Conservation (phyloP, 2,888 invertebrate genomes). For the Strigamia transsilvanica region DNA sequence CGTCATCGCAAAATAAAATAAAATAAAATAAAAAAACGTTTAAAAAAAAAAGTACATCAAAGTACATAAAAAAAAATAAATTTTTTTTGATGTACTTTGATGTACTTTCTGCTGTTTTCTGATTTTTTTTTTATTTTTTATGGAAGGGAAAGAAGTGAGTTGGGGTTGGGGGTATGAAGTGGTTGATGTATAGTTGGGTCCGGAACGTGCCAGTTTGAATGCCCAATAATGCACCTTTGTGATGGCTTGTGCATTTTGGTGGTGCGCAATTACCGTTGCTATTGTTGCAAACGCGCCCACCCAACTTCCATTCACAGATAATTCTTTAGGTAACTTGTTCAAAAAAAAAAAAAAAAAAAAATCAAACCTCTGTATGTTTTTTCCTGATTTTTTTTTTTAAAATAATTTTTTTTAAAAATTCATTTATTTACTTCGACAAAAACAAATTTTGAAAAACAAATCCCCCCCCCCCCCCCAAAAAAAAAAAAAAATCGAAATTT, state of each 20-base stretch:
- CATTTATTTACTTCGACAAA: not conserved
- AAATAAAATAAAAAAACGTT: too few species aligned
- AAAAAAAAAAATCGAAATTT: not conserved
- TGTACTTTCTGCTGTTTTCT: too few species aligned
- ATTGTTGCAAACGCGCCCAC: conserved; percentile 21
- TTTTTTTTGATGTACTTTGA: too few species aligned
- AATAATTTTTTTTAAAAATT: not conserved
- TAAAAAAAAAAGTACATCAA: too few species aligned
- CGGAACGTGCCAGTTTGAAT: conserved; percentile 30
- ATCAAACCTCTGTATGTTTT: not conserved
- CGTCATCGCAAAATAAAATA: not conserved
- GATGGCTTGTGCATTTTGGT: conserved; percentile 25
- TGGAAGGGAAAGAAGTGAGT: not conserved
- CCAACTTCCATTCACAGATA: conserved; percentile 30
- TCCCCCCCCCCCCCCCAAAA: not conserved
- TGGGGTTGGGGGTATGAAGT: not conserved
- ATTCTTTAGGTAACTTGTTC: conserved; percentile 13
- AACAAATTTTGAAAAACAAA: not conserved
- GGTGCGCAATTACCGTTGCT: conserved; percentile 26
- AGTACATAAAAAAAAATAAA: too few species aligned
- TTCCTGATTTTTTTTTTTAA: not conserved
- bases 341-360: conserved; percentile 18
- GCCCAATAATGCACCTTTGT: conserved; percentile 30
- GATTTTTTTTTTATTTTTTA: too few species aligned
- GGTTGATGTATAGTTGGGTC: not conserved